Evolutionary conservation across 2,888 invertebrate species (phyloP).

Genomic region (Taenaris catops): DNA sequence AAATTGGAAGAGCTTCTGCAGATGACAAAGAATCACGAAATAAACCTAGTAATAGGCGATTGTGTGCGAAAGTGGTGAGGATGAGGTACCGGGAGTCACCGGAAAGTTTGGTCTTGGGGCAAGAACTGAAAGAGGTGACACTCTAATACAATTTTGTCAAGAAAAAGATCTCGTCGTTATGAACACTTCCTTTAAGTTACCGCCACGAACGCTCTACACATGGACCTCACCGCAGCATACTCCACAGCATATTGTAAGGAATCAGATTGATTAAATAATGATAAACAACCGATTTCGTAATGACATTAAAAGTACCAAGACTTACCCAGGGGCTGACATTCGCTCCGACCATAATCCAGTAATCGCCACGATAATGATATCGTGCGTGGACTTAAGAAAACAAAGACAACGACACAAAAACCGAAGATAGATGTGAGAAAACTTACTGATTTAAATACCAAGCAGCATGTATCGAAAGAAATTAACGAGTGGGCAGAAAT

Average conservation of each 20-base stretch:
- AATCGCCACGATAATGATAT: background rate
- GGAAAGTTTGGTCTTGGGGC: conserved; percentile 8
- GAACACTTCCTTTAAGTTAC: conserved; percentile 13
- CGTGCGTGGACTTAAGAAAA: background rate
- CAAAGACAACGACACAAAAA: no score
- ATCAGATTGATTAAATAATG: conserved; percentile 20
- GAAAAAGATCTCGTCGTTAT: conserved; percentile 12
- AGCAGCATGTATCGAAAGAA: background rate
- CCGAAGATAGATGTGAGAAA: background rate
- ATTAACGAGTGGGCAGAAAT: background rate
- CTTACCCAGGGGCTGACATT: conserved; percentile 4
- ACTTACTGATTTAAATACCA: background rate
- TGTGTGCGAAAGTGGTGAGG: conserved; percentile 1
- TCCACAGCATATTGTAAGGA: conserved; percentile 11
- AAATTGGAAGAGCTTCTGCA: conserved; percentile 1
- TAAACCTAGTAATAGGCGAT: conserved; percentile 9
- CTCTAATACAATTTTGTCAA: conserved; percentile 15
- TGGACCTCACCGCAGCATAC: conserved; percentile 19
- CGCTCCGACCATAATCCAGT: conserved; percentile 1
- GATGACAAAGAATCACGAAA: conserved; percentile 6
- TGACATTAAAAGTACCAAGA: background rate
- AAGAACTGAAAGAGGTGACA: conserved; percentile 12
- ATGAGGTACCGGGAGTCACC: background rate
- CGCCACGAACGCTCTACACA: conserved; percentile 11
- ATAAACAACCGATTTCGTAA: conserved; percentile 11